Percentiles rank a stretch among this genome's conserved stretches.
Evolutionary conservation across 1,140 invertebrate species (phyloP).

Genomic region (Brachionus calyciflorus): DNA sequence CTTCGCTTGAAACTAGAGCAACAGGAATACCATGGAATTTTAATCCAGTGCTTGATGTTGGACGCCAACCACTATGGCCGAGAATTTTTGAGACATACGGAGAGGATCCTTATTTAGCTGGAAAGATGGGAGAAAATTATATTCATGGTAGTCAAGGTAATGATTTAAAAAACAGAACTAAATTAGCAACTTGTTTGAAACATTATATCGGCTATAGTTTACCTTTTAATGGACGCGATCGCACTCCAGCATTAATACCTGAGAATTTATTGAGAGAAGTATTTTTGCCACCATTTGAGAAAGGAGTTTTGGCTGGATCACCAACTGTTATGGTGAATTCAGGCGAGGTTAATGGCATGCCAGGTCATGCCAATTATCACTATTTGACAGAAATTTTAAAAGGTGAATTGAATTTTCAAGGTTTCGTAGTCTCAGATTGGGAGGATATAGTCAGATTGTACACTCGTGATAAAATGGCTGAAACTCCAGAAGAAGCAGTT

Average conservation of each 20-base stretch:
- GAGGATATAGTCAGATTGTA: not conserved
- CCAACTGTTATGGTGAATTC: not conserved
- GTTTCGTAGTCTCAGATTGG: constrained; percentile 6
- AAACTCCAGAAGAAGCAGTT: constrained; percentile 11
- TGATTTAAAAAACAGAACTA: not conserved
- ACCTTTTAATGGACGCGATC: not conserved
- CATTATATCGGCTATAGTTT: not conserved
- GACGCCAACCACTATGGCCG: not conserved
- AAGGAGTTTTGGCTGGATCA: not conserved
- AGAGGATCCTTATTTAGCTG: not conserved
- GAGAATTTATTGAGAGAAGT: not conserved
- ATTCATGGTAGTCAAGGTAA: not conserved
- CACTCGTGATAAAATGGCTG: not conserved
- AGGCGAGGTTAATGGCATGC: constrained; percentile 8
- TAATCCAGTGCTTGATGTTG: not conserved
- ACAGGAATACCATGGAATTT: too few species aligned
- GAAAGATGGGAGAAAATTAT: not conserved
- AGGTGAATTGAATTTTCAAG: not conserved
- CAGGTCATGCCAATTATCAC: constrained; percentile 3
- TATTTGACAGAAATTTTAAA: constrained; percentile 4
- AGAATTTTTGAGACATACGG: not conserved
- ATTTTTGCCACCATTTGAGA: not conserved
- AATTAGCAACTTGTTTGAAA: not conserved
- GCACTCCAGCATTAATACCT: not conserved
- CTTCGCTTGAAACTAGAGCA: too few species aligned